phyloP scores from a whole-genome alignment of 2,888 invertebrate genomes.

The Koerneria pararmatus region DNA sequence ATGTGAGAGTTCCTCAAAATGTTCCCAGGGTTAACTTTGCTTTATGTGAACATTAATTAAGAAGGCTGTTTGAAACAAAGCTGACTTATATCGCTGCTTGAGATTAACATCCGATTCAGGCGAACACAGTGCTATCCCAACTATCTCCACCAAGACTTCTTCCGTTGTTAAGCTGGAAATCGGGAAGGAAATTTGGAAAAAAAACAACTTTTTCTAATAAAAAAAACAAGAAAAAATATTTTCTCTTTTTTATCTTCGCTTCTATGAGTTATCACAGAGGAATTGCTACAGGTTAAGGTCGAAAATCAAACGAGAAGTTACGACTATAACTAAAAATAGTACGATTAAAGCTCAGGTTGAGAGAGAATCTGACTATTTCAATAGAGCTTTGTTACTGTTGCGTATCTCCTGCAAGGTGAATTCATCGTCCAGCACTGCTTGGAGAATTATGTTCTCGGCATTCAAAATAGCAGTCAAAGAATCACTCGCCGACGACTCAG shows the following conservation, averaged over 20 bases:
- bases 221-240: no score
- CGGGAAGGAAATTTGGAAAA: no score
- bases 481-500: no score
- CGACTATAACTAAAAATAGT: neutral
- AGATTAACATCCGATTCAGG: conserved; percentile 26
- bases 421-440: conserved; percentile 40
- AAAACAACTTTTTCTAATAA: no score
- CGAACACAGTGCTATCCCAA: conserved; percentile 30
- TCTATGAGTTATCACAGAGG: no score
- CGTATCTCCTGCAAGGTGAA: conserved; percentile 43
- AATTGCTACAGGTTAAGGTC: no score
- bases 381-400: conserved; percentile 33
- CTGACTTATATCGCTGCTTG: conserved; percentile 35
- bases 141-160: conserved; percentile 33
- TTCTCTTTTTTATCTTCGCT: no score
- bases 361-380: conserved; percentile 36
- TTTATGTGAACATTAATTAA: neutral
- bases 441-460: conserved; percentile 31
- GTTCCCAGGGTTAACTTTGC: neutral
- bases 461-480: no score
- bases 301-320: no score
- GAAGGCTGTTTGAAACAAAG: neutral
- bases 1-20: conserved; percentile 32
- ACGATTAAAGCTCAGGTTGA: neutral
- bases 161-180: conserved; percentile 28